Conservation (phyloP, 2,113 vertebrate species). For the Rhinoderma darwinii region DNA sequence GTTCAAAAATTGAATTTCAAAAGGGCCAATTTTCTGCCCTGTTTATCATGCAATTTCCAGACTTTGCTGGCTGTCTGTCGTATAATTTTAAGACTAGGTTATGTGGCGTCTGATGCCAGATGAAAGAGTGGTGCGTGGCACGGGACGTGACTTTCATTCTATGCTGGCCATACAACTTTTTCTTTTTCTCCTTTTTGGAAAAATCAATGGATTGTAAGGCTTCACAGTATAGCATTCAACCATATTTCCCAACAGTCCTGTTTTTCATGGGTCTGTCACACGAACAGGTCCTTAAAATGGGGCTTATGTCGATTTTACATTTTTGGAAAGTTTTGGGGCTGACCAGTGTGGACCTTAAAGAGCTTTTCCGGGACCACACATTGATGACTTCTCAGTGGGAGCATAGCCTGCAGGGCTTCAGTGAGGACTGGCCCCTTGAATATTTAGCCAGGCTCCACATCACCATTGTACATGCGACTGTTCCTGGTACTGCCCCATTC, state of each 20-base stretch:
- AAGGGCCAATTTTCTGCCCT: conserved; percentile 65
- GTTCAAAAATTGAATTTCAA: conserved; percentile 24
- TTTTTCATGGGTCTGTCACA: no score
- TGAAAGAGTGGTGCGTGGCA: neutral
- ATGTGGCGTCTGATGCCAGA: neutral
- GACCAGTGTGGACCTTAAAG: no score
- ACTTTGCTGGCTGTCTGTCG: neutral
- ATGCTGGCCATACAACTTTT: neutral
- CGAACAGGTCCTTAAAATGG: no score
- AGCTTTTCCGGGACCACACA: no score
- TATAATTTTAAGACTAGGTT: neutral
- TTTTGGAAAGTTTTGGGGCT: no score
- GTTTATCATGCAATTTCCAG: conserved; percentile 26
- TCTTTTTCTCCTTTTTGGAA: neutral
- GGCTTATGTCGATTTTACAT: no score
- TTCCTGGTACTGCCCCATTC: no score
- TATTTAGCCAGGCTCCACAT: no score
- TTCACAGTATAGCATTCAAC: neutral
- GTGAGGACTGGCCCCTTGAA: no score
- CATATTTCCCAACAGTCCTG: neutral
- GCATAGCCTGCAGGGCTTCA: no score
- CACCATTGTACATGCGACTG: no score
- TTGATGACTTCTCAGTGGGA: no score
- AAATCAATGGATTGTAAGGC: neutral
- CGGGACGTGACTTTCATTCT: neutral